Conservation (phyloP, 1,140 invertebrate genomes). For the Magallana ariakensis region DNA sequence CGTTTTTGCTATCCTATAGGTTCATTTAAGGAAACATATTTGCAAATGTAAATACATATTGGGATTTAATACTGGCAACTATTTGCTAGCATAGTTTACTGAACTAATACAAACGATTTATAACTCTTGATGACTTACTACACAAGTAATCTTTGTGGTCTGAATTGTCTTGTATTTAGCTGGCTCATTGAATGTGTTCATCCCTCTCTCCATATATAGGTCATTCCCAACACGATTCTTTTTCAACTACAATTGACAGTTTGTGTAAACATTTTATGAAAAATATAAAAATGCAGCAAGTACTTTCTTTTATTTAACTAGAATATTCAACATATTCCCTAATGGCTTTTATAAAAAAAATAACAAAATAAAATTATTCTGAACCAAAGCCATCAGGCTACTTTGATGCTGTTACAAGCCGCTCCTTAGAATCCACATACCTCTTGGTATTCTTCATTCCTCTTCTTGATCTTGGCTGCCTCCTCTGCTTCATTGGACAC, state of each 20-base stretch:
- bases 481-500: constrained; percentile 75
- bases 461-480: constrained; percentile 66
- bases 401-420: too few relatives aligned
- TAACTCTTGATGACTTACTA: constrained; percentile 59
- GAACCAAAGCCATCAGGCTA: too few relatives aligned
- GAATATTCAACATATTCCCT: too few relatives aligned
- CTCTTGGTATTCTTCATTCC: constrained; percentile 75
- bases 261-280: not conserved
- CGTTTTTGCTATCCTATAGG: too few relatives aligned
- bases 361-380: too few relatives aligned
- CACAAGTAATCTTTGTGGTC: constrained; percentile 72
- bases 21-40: too few relatives aligned
- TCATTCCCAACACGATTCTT: constrained; percentile 78
- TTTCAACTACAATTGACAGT: constrained; percentile 68
- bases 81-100: too few relatives aligned
- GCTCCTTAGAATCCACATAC: constrained; percentile 56
- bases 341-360: too few relatives aligned
- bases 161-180: constrained; percentile 77
- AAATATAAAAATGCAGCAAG: not conserved
- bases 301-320: not conserved
- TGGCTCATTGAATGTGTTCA: constrained; percentile 79
- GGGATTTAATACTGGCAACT: too few relatives aligned
- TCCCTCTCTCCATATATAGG: constrained; percentile 76
- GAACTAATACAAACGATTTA: too few relatives aligned
- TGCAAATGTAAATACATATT: too few relatives aligned